Percentiles rank a stretch among this genome's conserved stretches.
Evolutionary conservation across 1,140 invertebrate genomes (phyloP).

Genomic region (Chironomus tepperi): DNA sequence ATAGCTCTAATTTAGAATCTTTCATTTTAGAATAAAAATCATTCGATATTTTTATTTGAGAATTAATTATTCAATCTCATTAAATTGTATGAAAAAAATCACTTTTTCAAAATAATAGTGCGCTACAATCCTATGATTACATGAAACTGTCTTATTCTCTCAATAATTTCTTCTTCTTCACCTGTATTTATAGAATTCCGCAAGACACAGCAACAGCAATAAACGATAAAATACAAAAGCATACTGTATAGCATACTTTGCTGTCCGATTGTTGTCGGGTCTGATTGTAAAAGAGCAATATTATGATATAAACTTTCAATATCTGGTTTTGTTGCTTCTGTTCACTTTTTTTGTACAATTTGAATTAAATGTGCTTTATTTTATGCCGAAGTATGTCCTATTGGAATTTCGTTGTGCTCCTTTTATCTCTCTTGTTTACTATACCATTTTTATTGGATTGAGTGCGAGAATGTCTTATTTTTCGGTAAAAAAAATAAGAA

Average conservation of each 20-base stretch:
- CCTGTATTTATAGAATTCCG: not conserved
- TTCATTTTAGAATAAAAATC: too few relatives aligned
- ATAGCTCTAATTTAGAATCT: too few relatives aligned
- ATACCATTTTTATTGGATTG: not conserved
- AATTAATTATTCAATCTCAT: too few relatives aligned
- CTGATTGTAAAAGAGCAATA: conserved; percentile 1
- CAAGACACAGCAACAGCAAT: not conserved
- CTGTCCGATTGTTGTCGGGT: conserved; percentile 1
- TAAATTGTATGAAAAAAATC: too few relatives aligned
- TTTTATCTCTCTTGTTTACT: conserved; percentile 6
- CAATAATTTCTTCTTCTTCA: too few relatives aligned
- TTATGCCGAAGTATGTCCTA: conserved; percentile 13
- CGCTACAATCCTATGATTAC: too few relatives aligned
- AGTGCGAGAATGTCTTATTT: not conserved
- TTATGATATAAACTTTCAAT: conserved; percentile 23
- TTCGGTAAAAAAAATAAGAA: not conserved
- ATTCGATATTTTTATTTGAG: too few relatives aligned
- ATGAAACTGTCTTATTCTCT: too few relatives aligned
- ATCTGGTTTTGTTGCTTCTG: conserved; percentile 1
- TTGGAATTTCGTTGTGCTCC: conserved; percentile 16
- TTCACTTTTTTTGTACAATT: not conserved
- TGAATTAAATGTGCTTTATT: not conserved
- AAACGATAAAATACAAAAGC: conserved; percentile 1
- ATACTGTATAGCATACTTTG: not conserved
- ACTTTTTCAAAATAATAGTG: too few relatives aligned